phyloP scores from a whole-genome alignment of 2,113 vertebrate species.

The Malaclemys terrapin region DNA sequence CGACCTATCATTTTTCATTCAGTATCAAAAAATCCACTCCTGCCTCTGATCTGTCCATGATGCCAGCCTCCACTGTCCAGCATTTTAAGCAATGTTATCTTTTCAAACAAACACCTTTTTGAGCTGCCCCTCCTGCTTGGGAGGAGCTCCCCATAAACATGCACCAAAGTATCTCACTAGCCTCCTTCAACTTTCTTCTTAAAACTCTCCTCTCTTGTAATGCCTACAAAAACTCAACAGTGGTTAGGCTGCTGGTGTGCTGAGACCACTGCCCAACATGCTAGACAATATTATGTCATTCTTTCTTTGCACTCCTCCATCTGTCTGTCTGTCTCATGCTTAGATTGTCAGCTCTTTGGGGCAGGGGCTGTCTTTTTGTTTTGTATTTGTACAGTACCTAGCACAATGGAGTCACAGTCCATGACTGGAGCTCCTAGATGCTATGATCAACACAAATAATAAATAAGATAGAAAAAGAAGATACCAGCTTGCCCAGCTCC shows the following conservation, averaged over 20 bases:
- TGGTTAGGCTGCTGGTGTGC: too few species aligned
- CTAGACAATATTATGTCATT: background rate
- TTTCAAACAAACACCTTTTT: background rate
- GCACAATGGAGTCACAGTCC: background rate
- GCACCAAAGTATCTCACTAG: background rate
- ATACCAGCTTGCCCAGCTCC: background rate
- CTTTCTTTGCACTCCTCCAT: background rate
- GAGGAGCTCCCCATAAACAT: too few species aligned
- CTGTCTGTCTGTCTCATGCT: background rate
- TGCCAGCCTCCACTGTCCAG: background rate
- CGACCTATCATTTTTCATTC: background rate
- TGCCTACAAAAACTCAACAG: background rate
- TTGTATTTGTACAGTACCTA: background rate
- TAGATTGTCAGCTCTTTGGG: background rate
- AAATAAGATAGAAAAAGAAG: background rate
- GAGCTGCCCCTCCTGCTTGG: too few species aligned
- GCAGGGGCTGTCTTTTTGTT: background rate
- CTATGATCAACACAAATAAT: background rate
- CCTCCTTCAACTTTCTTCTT: background rate
- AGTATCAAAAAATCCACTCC: background rate
- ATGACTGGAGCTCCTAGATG: background rate
- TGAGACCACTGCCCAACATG: too few species aligned
- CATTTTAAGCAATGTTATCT: background rate
- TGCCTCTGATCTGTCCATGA: background rate
- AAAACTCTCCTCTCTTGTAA: background rate